Evolutionary conservation across 2,797 vertebrate species (phyloP), one percentile per base, ranked within the genome.

Genomic region (Centropyge bicolor): DNA sequence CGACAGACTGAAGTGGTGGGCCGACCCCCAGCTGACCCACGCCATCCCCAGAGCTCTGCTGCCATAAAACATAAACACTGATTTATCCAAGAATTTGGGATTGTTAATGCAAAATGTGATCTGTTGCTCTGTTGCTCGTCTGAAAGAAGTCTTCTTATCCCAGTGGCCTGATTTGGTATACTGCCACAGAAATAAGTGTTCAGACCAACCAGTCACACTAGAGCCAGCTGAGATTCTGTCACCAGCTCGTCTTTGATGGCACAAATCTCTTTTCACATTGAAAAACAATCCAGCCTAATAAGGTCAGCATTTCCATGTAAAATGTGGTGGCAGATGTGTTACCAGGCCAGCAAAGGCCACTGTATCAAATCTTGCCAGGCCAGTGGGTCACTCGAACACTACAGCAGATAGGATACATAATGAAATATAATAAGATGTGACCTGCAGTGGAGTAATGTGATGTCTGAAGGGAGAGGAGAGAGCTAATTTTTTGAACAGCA

Each of bases 331-430:
- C 69, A 72, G 68, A 70, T 61, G 74, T 74, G 41, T 55, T 76
- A 78, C 35, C 60, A 38, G 66, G 59, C 19, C 72, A 69, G 36
- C 19, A 57, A 64, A 71, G 43, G 17, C 27, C 46, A 24, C 11
- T 22, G 65, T 22, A 57, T 76, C 56, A 67, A 49, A 54, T 69
- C 59, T 49, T 60, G 40, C 12, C 22, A n/a, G 45, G 52, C 46
- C 54, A 73, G 31, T 76, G 24, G 89, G 75, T 84, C 82, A 86
- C 54, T 64, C 10, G 57, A 74, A 24, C 68, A 36, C 51, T 20
- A 41, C 40, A 57, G 48, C 5, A 31, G 57, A 83, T 52, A 45
- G 22, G 40, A 61, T 48, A 20, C 11, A 52, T 20, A 6, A 46
- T 51, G 35, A 61, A 41, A 8, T 35, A 56, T 56, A 36, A 66